Evolutionary conservation across 2,888 invertebrate species (phyloP).

Genomic region (Scaptomyza caliginosa): DNA sequence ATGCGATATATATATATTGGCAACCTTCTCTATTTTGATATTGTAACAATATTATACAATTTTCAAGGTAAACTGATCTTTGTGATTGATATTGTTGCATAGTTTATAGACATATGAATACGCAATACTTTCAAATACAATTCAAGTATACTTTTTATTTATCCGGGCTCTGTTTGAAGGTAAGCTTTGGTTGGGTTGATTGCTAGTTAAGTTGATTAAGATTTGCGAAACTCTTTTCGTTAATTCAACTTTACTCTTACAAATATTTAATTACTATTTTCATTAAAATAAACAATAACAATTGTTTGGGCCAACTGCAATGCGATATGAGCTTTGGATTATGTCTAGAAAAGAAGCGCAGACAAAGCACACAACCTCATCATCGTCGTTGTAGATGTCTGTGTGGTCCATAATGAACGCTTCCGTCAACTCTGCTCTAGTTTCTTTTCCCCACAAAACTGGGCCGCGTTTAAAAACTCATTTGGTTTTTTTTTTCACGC

Average conservation of each 20-base stretch:
- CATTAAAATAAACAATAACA: conserved; percentile 18
- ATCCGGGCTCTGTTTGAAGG: not conserved
- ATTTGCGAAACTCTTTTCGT: not conserved
- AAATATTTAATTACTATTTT: conserved; percentile 27
- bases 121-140: not conserved
- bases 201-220: no score
- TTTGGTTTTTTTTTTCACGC: conserved; percentile 42
- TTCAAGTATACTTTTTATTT: not conserved
- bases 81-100: conserved; percentile 6
- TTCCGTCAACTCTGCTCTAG: conserved; percentile 49
- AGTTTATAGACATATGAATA: conserved; percentile 5
- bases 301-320: conserved; percentile 39
- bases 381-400: not conserved
- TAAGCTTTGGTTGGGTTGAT: not conserved
- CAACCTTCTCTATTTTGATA: not conserved
- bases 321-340: conserved; percentile 22
- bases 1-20: conserved; percentile 6
- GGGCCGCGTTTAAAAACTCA: conserved; percentile 53
- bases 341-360: conserved; percentile 32
- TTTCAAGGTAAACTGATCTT: conserved; percentile 19
- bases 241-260: not conserved
- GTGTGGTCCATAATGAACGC: conserved; percentile 57
- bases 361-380: conserved; percentile 40
- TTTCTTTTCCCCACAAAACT: conserved; percentile 11
- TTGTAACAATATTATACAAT: not conserved